Evolutionary conservation across 2,888 invertebrate genomes (phyloP), one percentile per base, ranked within the genome.

Genomic region (Antheraea yamamai): DNA sequence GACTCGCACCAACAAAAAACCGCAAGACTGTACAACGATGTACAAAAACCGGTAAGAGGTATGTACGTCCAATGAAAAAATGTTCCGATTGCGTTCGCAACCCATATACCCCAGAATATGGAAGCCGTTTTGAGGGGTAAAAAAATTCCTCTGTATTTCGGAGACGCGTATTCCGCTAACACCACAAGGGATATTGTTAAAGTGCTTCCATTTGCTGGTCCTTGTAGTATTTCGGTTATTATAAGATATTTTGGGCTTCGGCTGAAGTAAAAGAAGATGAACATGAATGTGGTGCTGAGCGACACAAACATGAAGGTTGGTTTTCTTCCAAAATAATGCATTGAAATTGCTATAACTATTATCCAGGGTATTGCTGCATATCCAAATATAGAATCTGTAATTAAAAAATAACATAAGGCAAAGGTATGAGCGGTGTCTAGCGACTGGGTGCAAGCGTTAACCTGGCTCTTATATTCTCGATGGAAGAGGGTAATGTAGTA

Each of bases 1-100:
- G 80, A 79, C 75, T 80, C 78, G 14, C 77, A 81, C 80, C 80
- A 79, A 74, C 75, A 74, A 64, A 79, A 73, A 52, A 78, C 76
- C 7, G 78, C 77, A 52, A 80, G 76, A n/a, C 78, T 77, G 74
- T 79, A 82, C 10, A 76, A 4, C 10, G 77, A 76, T 61, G 77
- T 79, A 20, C 81, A 71, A 52, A 83, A 76, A 6, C 81, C 81
- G 14, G 80, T 61, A 26, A 82, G 55, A 55, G 81, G 77, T 64
- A 85, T 83, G 73, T 79, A 79, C 61, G 77, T 83, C 82, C 82
- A 82, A 70, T 80, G 73, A 26, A 76, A 79, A 73, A 80, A 81
- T 10, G 82, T 82, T 10, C 83, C 84, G 12, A 83, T 81, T 8
- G 79, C 78, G 71, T 85, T 84, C 8, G 85, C 77, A 18, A 79